A percentile compares a stretch with the other conserved stretches of the same genome.
Conservation (phyloP, 2,797 vertebrate species). For the Sebastes matsubarae region DNA sequence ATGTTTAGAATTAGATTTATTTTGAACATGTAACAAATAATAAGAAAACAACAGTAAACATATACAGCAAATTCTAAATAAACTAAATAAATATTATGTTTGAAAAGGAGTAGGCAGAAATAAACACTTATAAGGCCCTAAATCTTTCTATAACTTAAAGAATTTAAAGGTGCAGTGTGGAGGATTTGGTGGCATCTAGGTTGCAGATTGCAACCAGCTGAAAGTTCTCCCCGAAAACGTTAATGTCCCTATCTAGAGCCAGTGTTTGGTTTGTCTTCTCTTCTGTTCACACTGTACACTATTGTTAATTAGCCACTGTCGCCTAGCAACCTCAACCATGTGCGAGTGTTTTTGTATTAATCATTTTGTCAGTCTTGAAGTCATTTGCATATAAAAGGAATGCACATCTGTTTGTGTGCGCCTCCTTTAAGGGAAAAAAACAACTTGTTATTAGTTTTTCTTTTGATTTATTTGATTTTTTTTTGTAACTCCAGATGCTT, state of each 20-base stretch:
- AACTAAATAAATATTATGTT: too few species aligned
- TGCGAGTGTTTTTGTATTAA: neutral
- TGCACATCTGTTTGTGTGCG: neutral
- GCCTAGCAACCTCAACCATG: neutral
- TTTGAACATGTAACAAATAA: neutral
- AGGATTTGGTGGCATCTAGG: neutral
- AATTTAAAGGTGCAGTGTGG: too few species aligned
- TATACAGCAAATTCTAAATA: neutral
- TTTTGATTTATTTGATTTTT: neutral
- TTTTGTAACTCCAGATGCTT: neutral
- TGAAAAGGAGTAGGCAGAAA: too few species aligned
- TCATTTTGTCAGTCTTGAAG: neutral
- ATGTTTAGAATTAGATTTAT: neutral
- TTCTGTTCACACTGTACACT: neutral
- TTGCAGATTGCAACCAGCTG: too few species aligned
- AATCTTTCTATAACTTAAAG: neutral
- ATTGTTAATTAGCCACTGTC: neutral
- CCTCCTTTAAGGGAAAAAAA: neutral
- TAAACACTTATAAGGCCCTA: neutral
- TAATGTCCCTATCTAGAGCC: neutral
- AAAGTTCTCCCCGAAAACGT: too few species aligned
- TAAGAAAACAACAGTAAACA: neutral
- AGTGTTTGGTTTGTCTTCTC: neutral
- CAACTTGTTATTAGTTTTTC: neutral
- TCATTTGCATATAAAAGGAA: neutral